phyloP scores from a whole-genome alignment of 30 jellyfish, hydroid and myxozoan species.

The Chrysaora quinquecirrha region DNA sequence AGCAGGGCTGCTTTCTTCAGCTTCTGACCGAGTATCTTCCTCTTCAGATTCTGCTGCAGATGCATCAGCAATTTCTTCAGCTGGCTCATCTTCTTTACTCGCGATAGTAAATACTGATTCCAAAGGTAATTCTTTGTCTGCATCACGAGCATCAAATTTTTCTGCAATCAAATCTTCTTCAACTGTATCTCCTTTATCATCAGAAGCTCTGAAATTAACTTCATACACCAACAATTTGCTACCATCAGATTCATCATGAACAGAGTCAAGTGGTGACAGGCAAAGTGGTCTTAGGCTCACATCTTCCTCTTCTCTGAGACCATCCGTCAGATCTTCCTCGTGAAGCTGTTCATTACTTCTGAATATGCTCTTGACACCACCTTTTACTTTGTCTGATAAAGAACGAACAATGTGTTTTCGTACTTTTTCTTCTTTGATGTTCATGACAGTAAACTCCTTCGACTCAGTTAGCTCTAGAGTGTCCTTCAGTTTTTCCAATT shows the following conservation, averaged over 20 bases:
- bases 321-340: no score
- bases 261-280: neutral
- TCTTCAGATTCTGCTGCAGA: neutral
- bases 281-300: neutral
- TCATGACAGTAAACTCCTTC: neutral
- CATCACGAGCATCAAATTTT: neutral
- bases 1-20: neutral
- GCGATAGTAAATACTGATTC: neutral
- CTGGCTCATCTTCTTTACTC: neutral
- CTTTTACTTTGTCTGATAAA: neutral
- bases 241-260: neutral
- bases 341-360: no score
- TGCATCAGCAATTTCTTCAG: neutral
- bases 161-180: slow-evolving; percentile 24
- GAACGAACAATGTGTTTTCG: neutral
- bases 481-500: neutral
- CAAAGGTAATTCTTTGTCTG: neutral
- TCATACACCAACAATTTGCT: no score
- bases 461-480: neutral
- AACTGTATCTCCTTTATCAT: neutral
- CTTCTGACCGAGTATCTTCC: neutral
- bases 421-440: neutral
- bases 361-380: neutral
- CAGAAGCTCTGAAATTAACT: no score
- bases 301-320: neutral